phyloP scores from a whole-genome alignment of 2,888 invertebrate genomes.

The Apodemia zela region DNA sequence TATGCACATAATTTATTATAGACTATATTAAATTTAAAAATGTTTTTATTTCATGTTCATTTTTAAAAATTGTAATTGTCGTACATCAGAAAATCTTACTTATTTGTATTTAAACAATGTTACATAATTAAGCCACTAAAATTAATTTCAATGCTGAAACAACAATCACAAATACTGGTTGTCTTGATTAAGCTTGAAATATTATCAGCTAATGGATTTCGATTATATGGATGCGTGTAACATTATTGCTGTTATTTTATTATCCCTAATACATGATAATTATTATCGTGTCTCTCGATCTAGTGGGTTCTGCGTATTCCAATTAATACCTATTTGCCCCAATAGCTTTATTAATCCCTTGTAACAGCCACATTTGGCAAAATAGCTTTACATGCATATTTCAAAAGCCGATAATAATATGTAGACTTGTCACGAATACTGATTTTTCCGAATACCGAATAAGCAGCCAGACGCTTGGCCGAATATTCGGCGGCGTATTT shows the following conservation, averaged over 20 bases:
- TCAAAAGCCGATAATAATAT: too few species aligned
- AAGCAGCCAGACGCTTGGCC: too few species aligned
- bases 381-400: too few species aligned
- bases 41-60: too few species aligned
- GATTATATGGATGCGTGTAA: background rate
- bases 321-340: background rate
- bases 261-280: constrained; percentile 11
- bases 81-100: too few species aligned
- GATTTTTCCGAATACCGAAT: too few species aligned
- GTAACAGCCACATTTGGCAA: too few species aligned
- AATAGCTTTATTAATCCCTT: background rate
- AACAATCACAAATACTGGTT: background rate
- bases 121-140: background rate
- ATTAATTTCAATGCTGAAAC: background rate
- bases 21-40: too few species aligned
- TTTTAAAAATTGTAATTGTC: too few species aligned
- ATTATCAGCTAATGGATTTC: background rate
- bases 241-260: constrained; percentile 10
- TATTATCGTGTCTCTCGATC: background rate
- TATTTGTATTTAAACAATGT: background rate
- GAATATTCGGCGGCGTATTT: too few species aligned
- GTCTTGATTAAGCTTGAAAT: background rate
- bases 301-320: background rate
- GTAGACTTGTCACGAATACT: too few species aligned
- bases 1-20: too few species aligned